Percentiles rank a stretch among this genome's conserved stretches.
These are phyloP conservation scores for Rhysida immarginata DNA, from an alignment of 1,140 invertebrate species.

Conservation along the genomic window DNA sequence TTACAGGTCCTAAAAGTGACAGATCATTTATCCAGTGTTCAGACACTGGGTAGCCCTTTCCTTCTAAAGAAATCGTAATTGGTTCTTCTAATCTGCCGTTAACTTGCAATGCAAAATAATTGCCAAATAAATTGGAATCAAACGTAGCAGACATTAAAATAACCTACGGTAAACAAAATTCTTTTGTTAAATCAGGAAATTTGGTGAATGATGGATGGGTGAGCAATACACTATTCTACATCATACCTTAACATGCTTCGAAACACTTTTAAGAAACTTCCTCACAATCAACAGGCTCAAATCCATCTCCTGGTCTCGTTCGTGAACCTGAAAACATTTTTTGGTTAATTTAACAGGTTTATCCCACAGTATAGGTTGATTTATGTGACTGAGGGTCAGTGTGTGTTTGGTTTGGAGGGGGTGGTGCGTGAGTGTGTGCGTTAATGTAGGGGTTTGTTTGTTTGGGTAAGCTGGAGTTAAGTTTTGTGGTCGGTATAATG, in stretches of 20 bases:
- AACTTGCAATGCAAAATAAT: slow-evolving; percentile 40
- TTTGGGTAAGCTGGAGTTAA: no score
- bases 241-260: slow-evolving; percentile 44
- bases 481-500: no score
- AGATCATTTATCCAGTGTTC: slow-evolving; percentile 55
- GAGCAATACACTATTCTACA: no score
- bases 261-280: slow-evolving; percentile 51
- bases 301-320: slow-evolving; percentile 84
- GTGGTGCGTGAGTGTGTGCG: no score
- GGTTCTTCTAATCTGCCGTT: slow-evolving; percentile 31
- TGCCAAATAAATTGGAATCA: slow-evolving; percentile 32
- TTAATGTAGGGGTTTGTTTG: no score
- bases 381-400: no score
- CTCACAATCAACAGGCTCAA: slow-evolving; percentile 76
- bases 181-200: no score
- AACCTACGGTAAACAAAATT: slow-evolving; percentile 24
- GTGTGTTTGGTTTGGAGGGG: no score
- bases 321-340: slow-evolving; percentile 68
- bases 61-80: slow-evolving; percentile 39
- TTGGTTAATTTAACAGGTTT: no score
- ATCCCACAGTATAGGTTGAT: no score
- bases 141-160: slow-evolving; percentile 47
- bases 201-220: no score
- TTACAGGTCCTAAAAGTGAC: slow-evolving; percentile 22
- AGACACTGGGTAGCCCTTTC: slow-evolving; percentile 34